phyloP scores from a whole-genome alignment of 2,113 vertebrate genomes.

The Alouatta palliata region DNA sequence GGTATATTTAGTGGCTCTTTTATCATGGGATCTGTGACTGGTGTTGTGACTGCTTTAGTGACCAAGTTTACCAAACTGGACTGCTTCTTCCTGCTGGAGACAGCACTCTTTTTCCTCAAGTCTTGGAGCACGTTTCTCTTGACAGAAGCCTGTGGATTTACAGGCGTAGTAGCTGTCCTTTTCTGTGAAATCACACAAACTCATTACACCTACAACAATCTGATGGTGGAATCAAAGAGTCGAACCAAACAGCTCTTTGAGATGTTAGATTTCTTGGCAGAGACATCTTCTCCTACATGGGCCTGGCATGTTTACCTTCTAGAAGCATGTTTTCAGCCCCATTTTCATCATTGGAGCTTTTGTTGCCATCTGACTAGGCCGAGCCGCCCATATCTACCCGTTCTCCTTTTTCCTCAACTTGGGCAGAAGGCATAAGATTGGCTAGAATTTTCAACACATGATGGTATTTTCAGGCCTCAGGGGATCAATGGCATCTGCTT shows the following conservation, averaged over 20 bases:
- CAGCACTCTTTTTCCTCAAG: slow-evolving; percentile 97
- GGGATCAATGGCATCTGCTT: slow-evolving; percentile 96
- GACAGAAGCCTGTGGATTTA: slow-evolving; percentile 97
- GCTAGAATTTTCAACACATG: slow-evolving; percentile 98
- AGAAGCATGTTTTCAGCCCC: slow-evolving; percentile 97
- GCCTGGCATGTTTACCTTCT: slow-evolving; percentile 97
- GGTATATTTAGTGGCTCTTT: slow-evolving; percentile 99
- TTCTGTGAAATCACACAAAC: slow-evolving; percentile 98
- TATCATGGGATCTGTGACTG: slow-evolving; percentile 96
- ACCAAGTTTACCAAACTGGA: slow-evolving; percentile 99
- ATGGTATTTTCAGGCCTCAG: slow-evolving; percentile 99
- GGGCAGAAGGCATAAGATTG: slow-evolving; percentile 96
- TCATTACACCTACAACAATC: slow-evolving; percentile 96
- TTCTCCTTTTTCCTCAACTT: slow-evolving; percentile 97
- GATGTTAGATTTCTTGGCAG: slow-evolving; percentile 95
- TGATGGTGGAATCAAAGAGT: slow-evolving; percentile 94
- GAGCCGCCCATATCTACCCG: slow-evolving; percentile 95
- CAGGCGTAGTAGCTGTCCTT: slow-evolving; percentile 91
- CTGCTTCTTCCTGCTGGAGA: slow-evolving; percentile 98
- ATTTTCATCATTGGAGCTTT: slow-evolving; percentile 96
- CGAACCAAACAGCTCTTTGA: slow-evolving; percentile 98
- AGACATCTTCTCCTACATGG: slow-evolving; percentile 99
- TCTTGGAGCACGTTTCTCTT: slow-evolving; percentile 99
- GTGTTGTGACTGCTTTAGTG: slow-evolving; percentile 96
- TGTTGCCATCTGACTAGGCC: slow-evolving; percentile 94